Conservation (phyloP, 2,888 invertebrate species). For the Nymphalis polychloros region DNA sequence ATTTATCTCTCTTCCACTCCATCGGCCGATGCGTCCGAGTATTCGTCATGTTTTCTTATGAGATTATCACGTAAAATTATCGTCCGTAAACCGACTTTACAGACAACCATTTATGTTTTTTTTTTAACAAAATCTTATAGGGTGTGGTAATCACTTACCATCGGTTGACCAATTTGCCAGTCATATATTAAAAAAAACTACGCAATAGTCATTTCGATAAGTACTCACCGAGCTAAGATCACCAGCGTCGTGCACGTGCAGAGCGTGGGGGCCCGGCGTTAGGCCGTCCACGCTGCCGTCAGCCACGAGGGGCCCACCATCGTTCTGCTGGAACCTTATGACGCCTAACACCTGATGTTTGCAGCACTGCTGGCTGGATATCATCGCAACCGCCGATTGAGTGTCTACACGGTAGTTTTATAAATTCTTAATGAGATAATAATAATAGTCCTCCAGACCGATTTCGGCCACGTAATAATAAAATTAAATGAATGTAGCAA, state of each 20-base stretch:
- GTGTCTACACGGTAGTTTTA: slow-evolving; percentile 48
- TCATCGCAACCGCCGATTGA: slow-evolving; percentile 87
- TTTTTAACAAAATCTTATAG: no score
- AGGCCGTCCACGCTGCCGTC: slow-evolving; percentile 94
- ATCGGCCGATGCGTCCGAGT: no score
- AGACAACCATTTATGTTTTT: no score
- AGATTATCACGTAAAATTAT: no score
- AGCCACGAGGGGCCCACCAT: slow-evolving; percentile 83
- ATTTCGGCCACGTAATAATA: no score
- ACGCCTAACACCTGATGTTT: slow-evolving; percentile 84
- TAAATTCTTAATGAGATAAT: not conserved
- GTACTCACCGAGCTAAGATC: slow-evolving; percentile 88
- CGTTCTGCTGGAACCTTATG: slow-evolving; percentile 86
- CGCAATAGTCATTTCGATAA: not conserved
- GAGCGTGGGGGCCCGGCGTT: slow-evolving; percentile 84
- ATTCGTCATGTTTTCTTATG: no score
- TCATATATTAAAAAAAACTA: not conserved
- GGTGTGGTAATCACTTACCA: not conserved
- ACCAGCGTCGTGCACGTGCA: slow-evolving; percentile 96
- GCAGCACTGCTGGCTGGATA: slow-evolving; percentile 71
- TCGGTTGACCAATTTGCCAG: not conserved
- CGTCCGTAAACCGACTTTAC: no score
- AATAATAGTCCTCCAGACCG: no score
- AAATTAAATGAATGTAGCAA: no score
- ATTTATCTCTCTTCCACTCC: no score